Conservation (phyloP, 2,888 invertebrate species). For the Tetrapedia diversipes region DNA sequence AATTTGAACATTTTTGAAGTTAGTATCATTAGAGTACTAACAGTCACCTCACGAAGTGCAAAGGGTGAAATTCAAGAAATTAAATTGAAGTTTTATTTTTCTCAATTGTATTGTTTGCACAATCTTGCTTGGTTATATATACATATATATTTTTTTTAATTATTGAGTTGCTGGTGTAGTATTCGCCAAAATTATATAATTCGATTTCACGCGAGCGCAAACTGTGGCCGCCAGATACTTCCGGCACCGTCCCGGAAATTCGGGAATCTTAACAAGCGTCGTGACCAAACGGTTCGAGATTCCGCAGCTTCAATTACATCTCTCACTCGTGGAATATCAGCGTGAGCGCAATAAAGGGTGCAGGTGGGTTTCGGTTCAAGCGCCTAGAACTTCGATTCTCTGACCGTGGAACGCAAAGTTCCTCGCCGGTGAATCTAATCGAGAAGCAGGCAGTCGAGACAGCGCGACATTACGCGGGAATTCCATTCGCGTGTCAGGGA, state of each 20-base stretch:
- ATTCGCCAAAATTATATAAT: too few relatives aligned
- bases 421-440: conserved; percentile 30
- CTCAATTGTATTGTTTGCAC: too few relatives aligned
- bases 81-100: too few relatives aligned
- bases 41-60: too few relatives aligned
- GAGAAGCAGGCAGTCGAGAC: conserved; percentile 28
- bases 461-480: conserved; percentile 40
- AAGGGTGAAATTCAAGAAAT: too few relatives aligned
- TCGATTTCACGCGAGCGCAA: too few relatives aligned
- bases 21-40: too few relatives aligned
- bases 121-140: too few relatives aligned
- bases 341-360: conserved; percentile 26
- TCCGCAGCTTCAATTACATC: conserved; percentile 27
- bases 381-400: conserved; percentile 24
- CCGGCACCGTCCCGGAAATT: neutral
- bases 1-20: too few relatives aligned
- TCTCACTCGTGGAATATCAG: conserved; percentile 17
- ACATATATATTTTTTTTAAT: too few relatives aligned
- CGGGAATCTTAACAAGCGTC: neutral
- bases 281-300: conserved; percentile 23
- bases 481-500: conserved; percentile 43
- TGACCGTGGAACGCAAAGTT: conserved; percentile 16
- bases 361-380: conserved; percentile 10
- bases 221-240: conserved; percentile 21
- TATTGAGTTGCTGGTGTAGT: too few relatives aligned